These are phyloP conservation scores for Calonectris borealis DNA, from an alignment of 2,113 vertebrate species.

Conservation along the genomic window DNA sequence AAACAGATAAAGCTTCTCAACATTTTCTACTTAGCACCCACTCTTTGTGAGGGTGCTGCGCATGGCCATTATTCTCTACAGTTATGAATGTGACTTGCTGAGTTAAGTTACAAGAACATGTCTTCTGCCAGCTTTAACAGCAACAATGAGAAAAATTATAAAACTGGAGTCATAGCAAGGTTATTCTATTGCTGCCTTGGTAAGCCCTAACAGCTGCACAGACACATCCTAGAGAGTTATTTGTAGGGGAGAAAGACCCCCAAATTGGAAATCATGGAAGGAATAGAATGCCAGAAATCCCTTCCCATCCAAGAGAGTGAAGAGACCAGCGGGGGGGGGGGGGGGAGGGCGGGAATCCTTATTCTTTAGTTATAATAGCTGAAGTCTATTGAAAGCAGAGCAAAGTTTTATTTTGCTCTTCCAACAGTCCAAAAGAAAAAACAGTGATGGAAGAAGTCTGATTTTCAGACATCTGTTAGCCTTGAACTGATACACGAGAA, in stretches of 20 bases:
- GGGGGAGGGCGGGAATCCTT: not conserved
- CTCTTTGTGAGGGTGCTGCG: not conserved
- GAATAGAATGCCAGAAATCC: slow-evolving; percentile 16
- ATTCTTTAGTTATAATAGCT: not conserved
- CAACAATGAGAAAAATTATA: not conserved
- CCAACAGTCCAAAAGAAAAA: not conserved
- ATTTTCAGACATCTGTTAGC: slow-evolving; percentile 4
- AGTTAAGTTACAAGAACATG: not conserved
- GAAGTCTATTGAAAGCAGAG: not conserved
- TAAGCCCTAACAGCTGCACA: slow-evolving; percentile 32
- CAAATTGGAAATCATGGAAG: not conserved
- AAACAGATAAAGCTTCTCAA: not conserved
- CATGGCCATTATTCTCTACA: not conserved
- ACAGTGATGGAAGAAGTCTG: not conserved
- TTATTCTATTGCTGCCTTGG: not conserved
- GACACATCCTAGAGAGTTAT: not conserved
- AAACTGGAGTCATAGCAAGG: not conserved
- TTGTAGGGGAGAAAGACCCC: not conserved
- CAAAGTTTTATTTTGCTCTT: not conserved
- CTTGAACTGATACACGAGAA: not conserved
- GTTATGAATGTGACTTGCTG: not conserved
- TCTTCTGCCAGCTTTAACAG: not conserved
- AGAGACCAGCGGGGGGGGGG: not conserved
- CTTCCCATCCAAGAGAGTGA: not conserved
- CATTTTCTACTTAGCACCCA: not conserved